These are phyloP conservation scores for Drosophila borealis DNA, from an alignment of 2,888 invertebrate species.

Conservation along the genomic window DNA sequence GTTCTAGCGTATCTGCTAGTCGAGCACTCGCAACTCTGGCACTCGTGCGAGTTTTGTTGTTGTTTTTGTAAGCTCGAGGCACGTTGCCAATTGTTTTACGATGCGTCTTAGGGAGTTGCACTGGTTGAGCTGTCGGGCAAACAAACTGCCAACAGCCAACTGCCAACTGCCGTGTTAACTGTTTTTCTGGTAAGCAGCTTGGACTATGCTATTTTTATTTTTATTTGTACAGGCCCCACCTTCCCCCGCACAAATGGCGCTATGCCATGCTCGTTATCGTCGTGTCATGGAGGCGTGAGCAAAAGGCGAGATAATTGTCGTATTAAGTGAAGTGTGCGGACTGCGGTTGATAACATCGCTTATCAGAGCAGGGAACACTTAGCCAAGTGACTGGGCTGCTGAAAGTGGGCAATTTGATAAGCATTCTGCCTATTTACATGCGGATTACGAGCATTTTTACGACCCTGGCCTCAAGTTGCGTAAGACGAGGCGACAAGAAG, in stretches of 20 bases:
- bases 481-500: neutral
- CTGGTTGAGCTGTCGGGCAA: conserved; percentile 6
- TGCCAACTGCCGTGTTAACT: conserved; percentile 19
- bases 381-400: conserved; percentile 19
- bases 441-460: conserved; percentile 38
- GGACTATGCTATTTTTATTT: neutral
- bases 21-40: too few relatives aligned
- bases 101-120: conserved; percentile 32
- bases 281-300: conserved; percentile 46
- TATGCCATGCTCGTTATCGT: conserved; percentile 29
- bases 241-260: conserved; percentile 20
- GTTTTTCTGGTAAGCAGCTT: conserved; percentile 17
- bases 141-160: neutral
- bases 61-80: conserved; percentile 10
- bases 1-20: too few relatives aligned
- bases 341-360: conserved; percentile 39
- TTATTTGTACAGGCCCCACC: neutral
- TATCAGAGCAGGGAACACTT: conserved; percentile 29
- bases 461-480: conserved; percentile 5
- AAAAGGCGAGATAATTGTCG: conserved; percentile 64
- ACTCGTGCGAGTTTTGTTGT: conserved; percentile 4
- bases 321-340: conserved; percentile 64
- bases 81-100: conserved; percentile 48
- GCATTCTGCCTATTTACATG: conserved; percentile 47
- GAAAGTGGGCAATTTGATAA: conserved; percentile 24